Evolutionary conservation across 2,797 vertebrate genomes (phyloP).

Genomic region (Platyrinchus mystaceus): DNA sequence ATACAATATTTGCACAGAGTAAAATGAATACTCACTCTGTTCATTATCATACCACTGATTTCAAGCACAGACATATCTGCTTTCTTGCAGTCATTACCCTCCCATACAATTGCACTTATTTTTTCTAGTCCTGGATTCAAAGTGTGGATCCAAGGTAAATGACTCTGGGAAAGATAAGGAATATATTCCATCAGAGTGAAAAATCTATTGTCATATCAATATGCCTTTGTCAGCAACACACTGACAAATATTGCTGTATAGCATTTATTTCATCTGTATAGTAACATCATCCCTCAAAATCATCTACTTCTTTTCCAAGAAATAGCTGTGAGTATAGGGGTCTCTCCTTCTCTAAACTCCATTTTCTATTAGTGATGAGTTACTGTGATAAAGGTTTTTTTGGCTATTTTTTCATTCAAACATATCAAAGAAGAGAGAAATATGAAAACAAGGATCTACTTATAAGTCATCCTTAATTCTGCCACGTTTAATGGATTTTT

Average conservation of each 20-base stretch:
- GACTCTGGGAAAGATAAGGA: conserved; percentile 78
- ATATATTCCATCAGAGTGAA: not conserved
- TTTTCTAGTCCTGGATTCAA: conserved; percentile 93
- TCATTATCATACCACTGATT: conserved; percentile 99
- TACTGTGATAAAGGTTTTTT: not conserved
- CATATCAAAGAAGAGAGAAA: not conserved
- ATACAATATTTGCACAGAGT: not conserved
- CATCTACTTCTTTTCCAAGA: not conserved
- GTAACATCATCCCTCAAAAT: not conserved
- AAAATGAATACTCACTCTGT: conserved; percentile 83
- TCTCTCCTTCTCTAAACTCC: not conserved
- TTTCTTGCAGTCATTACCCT: conserved; percentile 98
- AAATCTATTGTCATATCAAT: not conserved
- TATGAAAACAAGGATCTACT: not conserved
- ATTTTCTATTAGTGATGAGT: not conserved
- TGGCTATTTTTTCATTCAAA: not conserved
- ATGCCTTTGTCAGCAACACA: not conserved
- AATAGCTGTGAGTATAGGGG: not conserved
- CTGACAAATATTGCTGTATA: not conserved
- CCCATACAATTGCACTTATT: conserved; percentile 98
- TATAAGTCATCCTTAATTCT: not conserved
- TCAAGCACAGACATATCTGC: conserved; percentile 99
- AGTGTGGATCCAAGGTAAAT: conserved; percentile 93
- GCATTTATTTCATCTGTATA: not conserved
- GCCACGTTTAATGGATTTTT: not conserved